Evolutionary conservation across 2,888 invertebrate genomes (phyloP).

Genomic region (Sphaerophoria taeniata): DNA sequence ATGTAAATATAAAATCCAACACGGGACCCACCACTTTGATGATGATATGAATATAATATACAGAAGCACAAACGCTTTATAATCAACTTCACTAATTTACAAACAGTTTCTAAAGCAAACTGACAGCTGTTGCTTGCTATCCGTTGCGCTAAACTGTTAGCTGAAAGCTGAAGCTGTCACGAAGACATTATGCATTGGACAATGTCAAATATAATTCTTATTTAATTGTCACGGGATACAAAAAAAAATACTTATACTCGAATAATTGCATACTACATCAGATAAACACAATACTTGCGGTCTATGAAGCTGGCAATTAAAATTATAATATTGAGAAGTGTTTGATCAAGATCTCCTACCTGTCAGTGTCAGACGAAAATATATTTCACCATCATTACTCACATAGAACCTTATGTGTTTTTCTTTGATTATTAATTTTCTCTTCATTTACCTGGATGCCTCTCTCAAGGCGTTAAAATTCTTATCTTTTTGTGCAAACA

Average conservation of each 20-base stretch:
- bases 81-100: constrained; percentile 1
- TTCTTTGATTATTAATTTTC: too few relatives aligned
- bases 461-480: neutral
- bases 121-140: constrained; percentile 31
- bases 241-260: constrained; percentile 19
- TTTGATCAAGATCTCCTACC: constrained; percentile 42
- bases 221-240: constrained; percentile 54
- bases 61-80: constrained; percentile 30
- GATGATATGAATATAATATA: constrained; percentile 41
- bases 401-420: neutral
- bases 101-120: constrained; percentile 21
- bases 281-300: constrained; percentile 20
- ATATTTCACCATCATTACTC: constrained; percentile 13
- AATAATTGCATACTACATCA: constrained; percentile 51
- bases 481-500: constrained; percentile 40
- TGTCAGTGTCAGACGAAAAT: constrained; percentile 46
- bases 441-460: neutral
- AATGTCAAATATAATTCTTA: constrained; percentile 62
- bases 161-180: constrained; percentile 33
- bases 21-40: constrained; percentile 2
- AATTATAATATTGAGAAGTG: constrained; percentile 48
- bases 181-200: constrained; percentile 56
- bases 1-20: constrained; percentile 45
- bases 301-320: constrained; percentile 35
- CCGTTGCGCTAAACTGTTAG: neutral